These are phyloP conservation scores for Conchocele bisecta DNA, from an alignment of 2,888 invertebrate genomes.

Conservation along the genomic window DNA sequence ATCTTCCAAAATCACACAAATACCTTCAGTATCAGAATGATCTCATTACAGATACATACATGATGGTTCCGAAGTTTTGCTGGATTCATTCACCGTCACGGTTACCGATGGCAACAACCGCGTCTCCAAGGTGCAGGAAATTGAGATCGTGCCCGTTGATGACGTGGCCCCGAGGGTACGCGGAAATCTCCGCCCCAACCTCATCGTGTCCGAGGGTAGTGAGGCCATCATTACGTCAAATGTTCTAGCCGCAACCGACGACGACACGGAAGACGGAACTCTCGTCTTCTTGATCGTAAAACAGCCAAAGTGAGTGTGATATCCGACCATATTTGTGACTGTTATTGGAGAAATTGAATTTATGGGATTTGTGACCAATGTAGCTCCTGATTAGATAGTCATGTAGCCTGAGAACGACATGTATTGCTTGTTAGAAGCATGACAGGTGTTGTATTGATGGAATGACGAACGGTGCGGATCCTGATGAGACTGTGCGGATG, in stretches of 20 bases:
- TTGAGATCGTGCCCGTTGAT: conserved; percentile 79
- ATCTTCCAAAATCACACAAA: no score
- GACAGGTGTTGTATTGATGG: no score
- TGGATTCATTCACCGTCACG: conserved; percentile 78
- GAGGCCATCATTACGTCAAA: conserved; percentile 74
- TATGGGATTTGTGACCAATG: no score
- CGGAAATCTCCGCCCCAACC: conserved; percentile 71
- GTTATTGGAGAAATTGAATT: no score
- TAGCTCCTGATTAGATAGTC: no score
- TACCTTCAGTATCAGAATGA: no score
- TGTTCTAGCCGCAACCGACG: conserved; percentile 80
- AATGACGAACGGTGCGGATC: no score
- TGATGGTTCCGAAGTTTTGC: conserved; percentile 80
- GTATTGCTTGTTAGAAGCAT: no score
- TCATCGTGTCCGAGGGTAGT: conserved; percentile 80
- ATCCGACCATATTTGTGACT: no score
- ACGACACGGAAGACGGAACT: conserved; percentile 77
- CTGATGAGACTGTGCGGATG: no score
- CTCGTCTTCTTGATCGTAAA: conserved; percentile 80
- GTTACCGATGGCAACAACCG: conserved; percentile 79
- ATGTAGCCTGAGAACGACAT: no score
- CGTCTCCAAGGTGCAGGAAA: conserved; percentile 76
- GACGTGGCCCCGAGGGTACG: conserved; percentile 78
- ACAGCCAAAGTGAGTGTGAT: conserved; percentile 69
- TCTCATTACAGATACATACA: conserved; percentile 81